Conservation (phyloP, 2,888 invertebrate species). For the Drosophila aldrichi region DNA sequence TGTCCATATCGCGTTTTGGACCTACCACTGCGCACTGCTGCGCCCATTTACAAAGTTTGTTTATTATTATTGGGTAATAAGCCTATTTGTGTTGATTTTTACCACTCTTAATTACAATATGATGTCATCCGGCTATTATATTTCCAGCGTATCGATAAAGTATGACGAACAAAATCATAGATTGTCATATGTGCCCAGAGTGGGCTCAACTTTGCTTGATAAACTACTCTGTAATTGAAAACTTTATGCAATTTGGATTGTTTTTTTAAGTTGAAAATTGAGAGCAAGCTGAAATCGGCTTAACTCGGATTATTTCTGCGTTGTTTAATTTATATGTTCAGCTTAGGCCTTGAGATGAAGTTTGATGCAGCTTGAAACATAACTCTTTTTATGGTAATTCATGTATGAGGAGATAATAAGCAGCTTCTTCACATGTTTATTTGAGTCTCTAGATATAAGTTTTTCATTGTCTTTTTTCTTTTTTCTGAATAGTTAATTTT, state of each 20-base stretch:
- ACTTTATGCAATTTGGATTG: background rate
- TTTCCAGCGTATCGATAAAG: slow-evolving; percentile 5
- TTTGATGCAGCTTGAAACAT: background rate
- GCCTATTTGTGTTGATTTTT: slow-evolving; percentile 2
- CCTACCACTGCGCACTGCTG: slow-evolving; percentile 20
- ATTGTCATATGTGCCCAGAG: background rate
- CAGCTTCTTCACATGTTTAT: background rate
- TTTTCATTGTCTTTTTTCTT: background rate
- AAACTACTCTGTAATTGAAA: background rate
- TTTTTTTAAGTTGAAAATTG: background rate
- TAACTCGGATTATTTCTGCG: background rate
- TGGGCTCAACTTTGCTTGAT: background rate
- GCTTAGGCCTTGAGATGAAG: background rate
- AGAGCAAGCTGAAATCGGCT: background rate
- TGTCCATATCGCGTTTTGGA: slow-evolving; percentile 46
- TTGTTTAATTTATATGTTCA: background rate
- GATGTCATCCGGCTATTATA: slow-evolving; percentile 20
- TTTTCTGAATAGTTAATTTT: background rate
- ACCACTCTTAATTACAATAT: slow-evolving; percentile 9
- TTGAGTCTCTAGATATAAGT: background rate
- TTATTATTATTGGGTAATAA: slow-evolving; percentile 37
- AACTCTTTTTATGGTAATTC: background rate
- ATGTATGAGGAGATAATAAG: background rate
- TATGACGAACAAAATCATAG: background rate
- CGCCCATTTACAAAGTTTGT: slow-evolving; percentile 34